Evolutionary conservation across 2,888 invertebrate genomes (phyloP), one percentile per base, ranked within the genome.

Genomic region (Zhengitettix transpicula): DNA sequence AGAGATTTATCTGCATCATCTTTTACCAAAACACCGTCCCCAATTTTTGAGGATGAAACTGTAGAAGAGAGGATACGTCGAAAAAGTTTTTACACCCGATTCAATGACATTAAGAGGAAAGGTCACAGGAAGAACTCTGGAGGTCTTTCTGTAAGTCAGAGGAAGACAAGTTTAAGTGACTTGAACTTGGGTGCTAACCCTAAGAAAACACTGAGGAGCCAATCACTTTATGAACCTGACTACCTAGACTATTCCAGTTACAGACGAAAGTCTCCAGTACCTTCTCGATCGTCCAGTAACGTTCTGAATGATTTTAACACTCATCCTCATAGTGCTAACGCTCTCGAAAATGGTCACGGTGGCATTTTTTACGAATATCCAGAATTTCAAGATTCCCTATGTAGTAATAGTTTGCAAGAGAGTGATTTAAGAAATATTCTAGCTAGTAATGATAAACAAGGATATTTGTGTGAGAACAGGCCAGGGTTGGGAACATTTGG

Each of bases 21-120:
- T 42, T 40, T 57, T 57, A 44, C 56, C 14, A 55, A 55, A 41
- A 47, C 47, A 15, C 42, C 52, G 12, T 61, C 41, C 44, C 60
- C 40, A 47, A 57, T 64, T 14, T 65, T 65, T 7, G 69, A 67
- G 60, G 76, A 83, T 63, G 89, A 89, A 69, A 89, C 89, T 61
- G 84, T 93, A 52, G 84, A 85, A 58, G 93, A 93, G 69, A 79
- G 93, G 67, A 93, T 93, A 67, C 79, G 89, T 66, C 79, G 93
- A 42, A 90, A 91, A 71, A 92, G 92, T 71, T 93, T 90, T 74
- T 93, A 91, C 70, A 83, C 87, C 14, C 78, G 92, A 65, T 93
- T 93, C 71, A 92, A 93, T 70, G 89, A 91, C 69, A 84, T 87
- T 70, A 87, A 87, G 67, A 78, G 86, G 64, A 61, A 55, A 42